Percentiles rank a stretch among this genome's conserved stretches.
phyloP scores from a whole-genome alignment of 2,888 invertebrate genomes.

The Erannis defoliaria region DNA sequence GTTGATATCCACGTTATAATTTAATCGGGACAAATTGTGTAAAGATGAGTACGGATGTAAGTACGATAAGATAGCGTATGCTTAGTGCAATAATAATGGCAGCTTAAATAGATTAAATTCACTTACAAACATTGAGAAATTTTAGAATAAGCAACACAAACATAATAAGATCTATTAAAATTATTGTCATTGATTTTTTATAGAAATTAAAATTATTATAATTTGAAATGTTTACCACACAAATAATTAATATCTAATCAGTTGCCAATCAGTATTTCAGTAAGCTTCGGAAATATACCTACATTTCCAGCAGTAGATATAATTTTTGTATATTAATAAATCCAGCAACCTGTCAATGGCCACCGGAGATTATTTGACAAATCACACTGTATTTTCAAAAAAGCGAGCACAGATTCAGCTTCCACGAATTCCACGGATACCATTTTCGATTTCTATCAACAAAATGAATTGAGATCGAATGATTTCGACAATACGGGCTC shows the following conservation, averaged over 20 bases:
- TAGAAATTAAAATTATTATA: background rate
- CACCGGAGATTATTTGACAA: constrained; percentile 27
- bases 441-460: constrained; percentile 41
- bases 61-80: constrained; percentile 16
- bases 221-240: background rate
- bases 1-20: constrained; percentile 67
- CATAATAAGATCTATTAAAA: too few relatives aligned
- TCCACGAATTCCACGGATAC: constrained; percentile 30
- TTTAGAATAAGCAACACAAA: background rate
- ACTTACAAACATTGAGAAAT: background rate
- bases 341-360: constrained; percentile 11
- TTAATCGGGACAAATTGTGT: constrained; percentile 46
- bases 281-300: background rate
- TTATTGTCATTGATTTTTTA: background rate
- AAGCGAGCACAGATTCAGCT: constrained; percentile 17
- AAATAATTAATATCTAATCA: background rate
- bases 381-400: constrained; percentile 23
- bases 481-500: constrained; percentile 52
- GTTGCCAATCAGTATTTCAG: background rate
- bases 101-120: background rate
- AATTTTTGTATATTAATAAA: constrained; percentile 2
- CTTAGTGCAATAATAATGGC: constrained; percentile 7
- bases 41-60: constrained; percentile 28
- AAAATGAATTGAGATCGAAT: constrained; percentile 45
- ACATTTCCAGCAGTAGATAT: background rate